Base-by-base conservation (phyloP, 2,113 vertebrate species). In the Onychostruthus taczanowskii region DNA sequence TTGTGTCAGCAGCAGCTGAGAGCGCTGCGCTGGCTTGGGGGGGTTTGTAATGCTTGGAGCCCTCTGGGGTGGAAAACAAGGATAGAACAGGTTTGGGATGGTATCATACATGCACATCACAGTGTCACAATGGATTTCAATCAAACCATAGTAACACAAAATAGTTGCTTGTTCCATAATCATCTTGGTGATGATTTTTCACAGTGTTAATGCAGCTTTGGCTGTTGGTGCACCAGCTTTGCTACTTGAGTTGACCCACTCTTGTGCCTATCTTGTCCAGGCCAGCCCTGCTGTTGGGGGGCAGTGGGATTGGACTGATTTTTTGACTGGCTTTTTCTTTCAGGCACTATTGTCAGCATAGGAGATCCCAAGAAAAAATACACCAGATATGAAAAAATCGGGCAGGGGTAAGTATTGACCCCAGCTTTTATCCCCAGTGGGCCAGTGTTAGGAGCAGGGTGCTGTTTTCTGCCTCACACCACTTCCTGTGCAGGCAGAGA, bases 351-450 rank as follows among this genome's bases (percentile, higher is more conserved):
- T 70, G 98, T 98, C 52, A 98, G 98, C 97, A 98, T 98, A 97
- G 98, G 98, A 69, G 98, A 98, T 87, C 98, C 98, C 47, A 98
- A 98, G 98, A 98, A 98, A 97, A 98, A 98, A 92, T 98, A 98
- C 30, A 98, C 98, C 90, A 97, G 98, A 98, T 98, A 98, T 3
- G 98, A 98, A 97, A 98, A 98, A 97, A 98, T 98, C 0, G 98
- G 98, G 30, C 98, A 98, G 55, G 98, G 98, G 98, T 98, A 95
- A 98, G 98, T 98, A 47, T 94, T 90, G 55, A 14, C n/a, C 8
- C 20, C 28, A 43, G 1, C 14, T 58, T 43, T 12, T 43, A 11
- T 41, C 92, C 11, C 21, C 28, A 30, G 23, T 74, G 23, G 78
- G n/a, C 2, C 52, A 41, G 23, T 17, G 15, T 50, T 64, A 43